These are phyloP conservation scores for Octomys mimax DNA, from an alignment of 2,797 vertebrate genomes.

Conservation along the genomic window DNA sequence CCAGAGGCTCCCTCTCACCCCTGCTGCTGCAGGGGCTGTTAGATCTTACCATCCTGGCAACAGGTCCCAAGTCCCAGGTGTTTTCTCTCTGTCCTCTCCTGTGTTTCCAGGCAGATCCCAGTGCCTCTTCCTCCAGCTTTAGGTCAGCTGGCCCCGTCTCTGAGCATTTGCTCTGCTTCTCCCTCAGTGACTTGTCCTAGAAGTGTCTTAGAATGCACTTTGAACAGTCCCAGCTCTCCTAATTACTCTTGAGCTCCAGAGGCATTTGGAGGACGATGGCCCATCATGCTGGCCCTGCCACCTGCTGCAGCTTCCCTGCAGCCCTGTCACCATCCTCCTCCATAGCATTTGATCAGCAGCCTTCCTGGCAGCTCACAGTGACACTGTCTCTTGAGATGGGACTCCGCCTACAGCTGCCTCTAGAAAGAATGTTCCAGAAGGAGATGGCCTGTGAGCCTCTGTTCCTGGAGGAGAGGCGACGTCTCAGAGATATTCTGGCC, in stretches of 20 bases:
- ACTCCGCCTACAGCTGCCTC: background rate
- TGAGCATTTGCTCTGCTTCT: background rate
- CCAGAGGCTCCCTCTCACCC: background rate
- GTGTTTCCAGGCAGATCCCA: background rate
- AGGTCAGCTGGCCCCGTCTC: background rate
- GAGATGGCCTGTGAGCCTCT: background rate
- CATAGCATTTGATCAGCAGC: background rate
- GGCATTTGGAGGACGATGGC: background rate
- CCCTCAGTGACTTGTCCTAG: background rate
- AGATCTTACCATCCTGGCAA: background rate
- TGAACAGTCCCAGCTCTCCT: background rate
- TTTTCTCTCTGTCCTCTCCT: background rate
- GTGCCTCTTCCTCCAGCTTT: background rate
- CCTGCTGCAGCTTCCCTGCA: background rate
- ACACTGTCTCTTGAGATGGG: background rate
- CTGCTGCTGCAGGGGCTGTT: background rate
- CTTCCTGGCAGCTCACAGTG: background rate
- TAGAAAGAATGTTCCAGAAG: background rate
- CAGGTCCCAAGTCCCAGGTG: background rate
- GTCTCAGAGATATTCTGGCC: background rate
- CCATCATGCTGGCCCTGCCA: background rate
- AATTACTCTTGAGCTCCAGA: background rate
- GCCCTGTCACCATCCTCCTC: background rate
- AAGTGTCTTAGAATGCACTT: background rate
- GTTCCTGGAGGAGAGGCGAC: background rate